Evolutionary conservation across 2,888 invertebrate species (phyloP), one percentile per base, ranked within the genome.

Genomic region (Hemithea aestivaria): DNA sequence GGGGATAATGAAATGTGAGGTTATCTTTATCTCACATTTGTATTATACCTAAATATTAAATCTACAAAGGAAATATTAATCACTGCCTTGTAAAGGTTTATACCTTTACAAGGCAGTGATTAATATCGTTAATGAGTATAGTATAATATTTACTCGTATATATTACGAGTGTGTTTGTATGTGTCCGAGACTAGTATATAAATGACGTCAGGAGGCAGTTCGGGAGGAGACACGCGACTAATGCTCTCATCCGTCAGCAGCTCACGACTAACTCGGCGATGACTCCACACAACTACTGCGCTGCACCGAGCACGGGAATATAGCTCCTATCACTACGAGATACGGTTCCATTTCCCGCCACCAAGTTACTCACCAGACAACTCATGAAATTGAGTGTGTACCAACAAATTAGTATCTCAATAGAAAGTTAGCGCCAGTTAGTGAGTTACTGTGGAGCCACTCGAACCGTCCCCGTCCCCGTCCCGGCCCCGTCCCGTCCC

Each of bases 201-300:
- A 63, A 64, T 60, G 64, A 56, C 40, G 38, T 42, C 53, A 38
- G 42, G 35, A 48, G 51, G 51, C 48, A 60, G 62, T 58, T 58
- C 58, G 56, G 62, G 62, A 57, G 49, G 53, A 53, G 57, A 58
- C 59, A 52, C 54, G 52, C 60, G 56, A 64, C 55, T 56, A 56
- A 68, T 68, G 61, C 56, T 43, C 44, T 50, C 59, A 66, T 68
- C 59, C 51, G 56, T 66, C 66, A 66, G 60, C 53, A 48, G 54
- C 58, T 45, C 58, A 27, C 28, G 29, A 61, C 60, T 58, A 54
- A 59, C 54, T 54, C 54, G 54, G 42, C n/a, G n/a, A n/a, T n/a
- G n/a, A n/a, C n/a, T n/a, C n/a, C 55, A 53, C 45, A 51, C 42
- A 35, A 40, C 46, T 53, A 48, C 42, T 41, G 48, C 47, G 49